Evolutionary conservation across 2,113 vertebrate genomes (phyloP).

Genomic region (Lepidothrix coronata): DNA sequence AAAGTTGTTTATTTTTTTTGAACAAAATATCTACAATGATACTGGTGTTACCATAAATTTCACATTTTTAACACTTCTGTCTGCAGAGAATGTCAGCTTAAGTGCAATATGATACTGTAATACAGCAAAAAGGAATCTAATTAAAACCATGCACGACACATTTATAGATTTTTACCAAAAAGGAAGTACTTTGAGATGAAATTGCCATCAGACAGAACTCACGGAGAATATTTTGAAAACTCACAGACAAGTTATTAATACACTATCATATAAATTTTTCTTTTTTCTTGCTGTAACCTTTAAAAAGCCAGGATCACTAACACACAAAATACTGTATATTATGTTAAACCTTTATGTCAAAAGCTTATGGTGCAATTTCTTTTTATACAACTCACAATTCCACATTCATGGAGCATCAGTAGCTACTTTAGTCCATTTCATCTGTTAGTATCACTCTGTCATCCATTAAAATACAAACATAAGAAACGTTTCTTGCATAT

Average conservation of each 20-base stretch:
- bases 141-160: constrained; percentile 65
- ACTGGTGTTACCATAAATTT: constrained; percentile 36
- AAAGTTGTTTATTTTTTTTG: constrained; percentile 74
- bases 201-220: constrained; percentile 42
- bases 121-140: constrained; percentile 55
- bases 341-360: constrained; percentile 34
- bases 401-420: constrained; percentile 23
- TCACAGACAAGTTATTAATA: constrained; percentile 59
- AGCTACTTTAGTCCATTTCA: constrained; percentile 7
- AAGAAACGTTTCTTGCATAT: constrained; percentile 66
- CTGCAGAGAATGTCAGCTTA: constrained; percentile 14
- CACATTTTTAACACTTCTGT: constrained; percentile 45
- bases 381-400: constrained; percentile 46
- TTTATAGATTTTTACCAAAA: constrained; percentile 57
- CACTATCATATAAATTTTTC: background rate
- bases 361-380: constrained; percentile 63
- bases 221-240: constrained; percentile 53
- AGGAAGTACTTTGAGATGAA: constrained; percentile 52
- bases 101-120: constrained; percentile 42
- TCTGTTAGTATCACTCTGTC: background rate
- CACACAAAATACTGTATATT: constrained; percentile 45
- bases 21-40: constrained; percentile 70
- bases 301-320: constrained; percentile 49
- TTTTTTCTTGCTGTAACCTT: constrained; percentile 22
- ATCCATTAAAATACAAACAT: constrained; percentile 55